Evolutionary conservation across 2,888 invertebrate species (phyloP).

Genomic region (Tenthredo amoena): DNA sequence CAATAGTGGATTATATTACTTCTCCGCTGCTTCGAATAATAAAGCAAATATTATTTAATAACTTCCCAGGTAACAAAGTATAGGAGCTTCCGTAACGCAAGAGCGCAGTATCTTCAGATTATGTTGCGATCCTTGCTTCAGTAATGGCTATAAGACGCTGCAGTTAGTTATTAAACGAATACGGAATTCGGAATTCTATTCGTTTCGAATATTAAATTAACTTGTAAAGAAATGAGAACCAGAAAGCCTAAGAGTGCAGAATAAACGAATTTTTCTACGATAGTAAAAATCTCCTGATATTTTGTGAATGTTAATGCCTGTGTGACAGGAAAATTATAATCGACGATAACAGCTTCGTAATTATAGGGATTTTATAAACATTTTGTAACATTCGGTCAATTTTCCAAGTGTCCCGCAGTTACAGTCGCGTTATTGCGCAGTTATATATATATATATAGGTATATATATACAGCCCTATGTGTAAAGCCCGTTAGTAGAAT

Average conservation of each 20-base stretch:
- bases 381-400: conserved; percentile 45
- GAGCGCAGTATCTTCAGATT: neutral
- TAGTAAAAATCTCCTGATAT: neutral
- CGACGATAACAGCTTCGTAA: neutral
- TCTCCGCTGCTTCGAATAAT: neutral
- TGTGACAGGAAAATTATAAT: too few relatives aligned
- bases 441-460: conserved; percentile 30
- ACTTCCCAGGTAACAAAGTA: neutral
- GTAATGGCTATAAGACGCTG: neutral
- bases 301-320: neutral
- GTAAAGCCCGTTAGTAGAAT: neutral
- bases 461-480: neutral
- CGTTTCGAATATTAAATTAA: neutral
- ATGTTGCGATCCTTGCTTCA: neutral
- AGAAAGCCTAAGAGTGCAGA: neutral
- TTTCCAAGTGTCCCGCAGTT: conserved; percentile 51
- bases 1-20: neutral
- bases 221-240: neutral
- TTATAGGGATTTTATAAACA: neutral
- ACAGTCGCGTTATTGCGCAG: conserved; percentile 35
- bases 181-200: neutral
- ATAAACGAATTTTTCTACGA: neutral
- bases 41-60: neutral
- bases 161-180: neutral
- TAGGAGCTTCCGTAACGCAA: neutral